A percentile compares a stretch with the other conserved stretches of the same genome.
phyloP scores from a whole-genome alignment of 2,797 vertebrate genomes.

The Lagorchestes hirsutus region DNA sequence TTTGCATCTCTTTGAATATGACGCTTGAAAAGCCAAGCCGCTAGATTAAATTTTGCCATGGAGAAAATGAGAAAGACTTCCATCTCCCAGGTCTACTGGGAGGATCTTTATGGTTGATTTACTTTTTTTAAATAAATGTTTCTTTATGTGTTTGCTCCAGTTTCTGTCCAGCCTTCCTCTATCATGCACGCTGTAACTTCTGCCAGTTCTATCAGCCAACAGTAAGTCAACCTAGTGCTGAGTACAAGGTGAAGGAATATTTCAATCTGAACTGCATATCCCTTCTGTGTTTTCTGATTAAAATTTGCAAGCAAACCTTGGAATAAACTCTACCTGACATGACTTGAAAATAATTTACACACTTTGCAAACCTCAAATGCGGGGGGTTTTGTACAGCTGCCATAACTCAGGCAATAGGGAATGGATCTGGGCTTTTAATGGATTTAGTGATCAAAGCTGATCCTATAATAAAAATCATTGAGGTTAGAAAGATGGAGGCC shows the following conservation, averaged over 20 bases:
- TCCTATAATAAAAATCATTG: slow-evolving; percentile 69
- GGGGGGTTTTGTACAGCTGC: slow-evolving; percentile 77
- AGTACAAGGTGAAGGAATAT: slow-evolving; percentile 87
- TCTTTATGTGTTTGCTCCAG: slow-evolving; percentile 88
- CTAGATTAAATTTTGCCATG: slow-evolving; percentile 99
- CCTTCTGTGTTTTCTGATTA: slow-evolving; percentile 90
- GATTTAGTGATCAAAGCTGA: slow-evolving; percentile 75
- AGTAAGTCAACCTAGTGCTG: slow-evolving; percentile 83
- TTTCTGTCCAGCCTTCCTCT: slow-evolving; percentile 85
- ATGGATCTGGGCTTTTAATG: slow-evolving; percentile 76
- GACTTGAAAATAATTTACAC: slow-evolving; percentile 87
- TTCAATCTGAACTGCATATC: slow-evolving; percentile 85
- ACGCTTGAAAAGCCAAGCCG: slow-evolving; percentile 91
- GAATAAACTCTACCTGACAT: slow-evolving; percentile 87
- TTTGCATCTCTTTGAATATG: slow-evolving; percentile 99
- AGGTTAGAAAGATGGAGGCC: slow-evolving; percentile 70
- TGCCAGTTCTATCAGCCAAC: slow-evolving; percentile 81
- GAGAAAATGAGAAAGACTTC: slow-evolving; percentile 98
- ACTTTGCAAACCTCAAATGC: slow-evolving; percentile 80
- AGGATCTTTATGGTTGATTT: slow-evolving; percentile 97
- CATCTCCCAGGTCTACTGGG: slow-evolving; percentile 97
- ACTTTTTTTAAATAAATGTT: slow-evolving; percentile 90
- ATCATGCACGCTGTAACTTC: slow-evolving; percentile 85
- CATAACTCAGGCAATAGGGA: slow-evolving; percentile 77
- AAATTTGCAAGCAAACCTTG: slow-evolving; percentile 89